Evolutionary conservation across 2,888 invertebrate genomes (phyloP), one percentile per base, ranked within the genome.

Genomic region (Sceliomorpha sp.): DNA sequence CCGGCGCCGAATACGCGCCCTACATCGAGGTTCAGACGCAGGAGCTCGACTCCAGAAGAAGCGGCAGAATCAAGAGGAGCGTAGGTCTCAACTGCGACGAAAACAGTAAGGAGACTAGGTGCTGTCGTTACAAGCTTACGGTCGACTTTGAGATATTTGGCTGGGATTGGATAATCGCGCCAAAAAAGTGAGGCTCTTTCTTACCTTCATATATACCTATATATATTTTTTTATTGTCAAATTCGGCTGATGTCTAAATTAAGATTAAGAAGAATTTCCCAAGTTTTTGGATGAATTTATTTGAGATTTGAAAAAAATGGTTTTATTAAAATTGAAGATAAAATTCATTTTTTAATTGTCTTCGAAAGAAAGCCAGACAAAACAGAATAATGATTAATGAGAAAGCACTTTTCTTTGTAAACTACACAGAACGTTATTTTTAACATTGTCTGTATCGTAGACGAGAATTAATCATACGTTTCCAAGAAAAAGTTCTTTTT

Each of bases 161-260:
- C 15, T 98, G 98, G 97, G 96, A 98, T 85, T 99, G 98, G 94
- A 96, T 99, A 80, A 96, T 99, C 62, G 98, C 98, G 0, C 99
- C 99, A 0, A 96, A 96, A 81, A 91, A 93, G 78, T 88, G 37
- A 85, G 85, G 75, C 15, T 15, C 14, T n/a, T n/a, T n/a, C n/a
- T n/a, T n/a, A n/a, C n/a, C n/a, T n/a, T n/a, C n/a, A n/a, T n/a
- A n/a, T n/a, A 15, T 36, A 26, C 7, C 7, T 26, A 9, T 29
- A 29, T 9, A 29, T n/a, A 1, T 8, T 6, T 29, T 8, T 1
- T 29, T 29, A 7, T 1, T 29, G 8, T 7, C 7, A 29, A 29
- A 29, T 9, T 29, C 2, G n/a, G 2, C 7, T 2, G 29, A n/a
- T n/a, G n/a, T n/a, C n/a, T n/a, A n/a, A n/a, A n/a, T n/a, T n/a